These are phyloP conservation scores for Amblyornis subalaris DNA, from an alignment of 2,113 vertebrate species.

Conservation along the genomic window DNA sequence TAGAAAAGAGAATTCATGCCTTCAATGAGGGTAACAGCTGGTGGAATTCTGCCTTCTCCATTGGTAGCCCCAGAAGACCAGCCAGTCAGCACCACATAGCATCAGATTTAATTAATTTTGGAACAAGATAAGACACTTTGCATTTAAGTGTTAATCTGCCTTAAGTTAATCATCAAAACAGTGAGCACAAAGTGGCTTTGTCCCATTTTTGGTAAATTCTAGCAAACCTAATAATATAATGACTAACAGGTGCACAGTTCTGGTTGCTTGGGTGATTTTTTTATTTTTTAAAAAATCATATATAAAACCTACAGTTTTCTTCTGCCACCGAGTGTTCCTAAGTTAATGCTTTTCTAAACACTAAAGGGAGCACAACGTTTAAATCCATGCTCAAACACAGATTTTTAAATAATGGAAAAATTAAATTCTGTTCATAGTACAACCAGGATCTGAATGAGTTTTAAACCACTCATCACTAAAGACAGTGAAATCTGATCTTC, in stretches of 20 bases:
- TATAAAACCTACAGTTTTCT: neutral
- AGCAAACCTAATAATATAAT: neutral
- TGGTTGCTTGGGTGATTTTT: neutral
- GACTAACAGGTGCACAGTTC: neutral
- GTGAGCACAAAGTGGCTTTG: neutral
- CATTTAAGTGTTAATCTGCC: neutral
- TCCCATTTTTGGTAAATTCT: neutral
- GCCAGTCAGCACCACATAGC: neutral
- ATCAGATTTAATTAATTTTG: neutral
- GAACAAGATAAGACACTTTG: neutral
- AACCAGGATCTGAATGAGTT: neutral
- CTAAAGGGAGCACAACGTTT: neutral
- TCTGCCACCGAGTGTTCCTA: neutral
- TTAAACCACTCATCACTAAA: constrained; percentile 21
- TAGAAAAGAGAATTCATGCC: neutral
- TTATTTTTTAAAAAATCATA: neutral
- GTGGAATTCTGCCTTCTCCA: neutral
- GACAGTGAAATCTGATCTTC: constrained; percentile 10
- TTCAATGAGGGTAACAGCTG: neutral
- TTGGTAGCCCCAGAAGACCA: neutral
- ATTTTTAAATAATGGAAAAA: constrained; percentile 15
- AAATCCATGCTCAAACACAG: neutral
- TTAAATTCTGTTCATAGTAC: neutral
- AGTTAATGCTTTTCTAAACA: neutral
- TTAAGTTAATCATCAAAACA: neutral